A percentile compares a stretch with the other conserved stretches of the same genome.
These are phyloP conservation scores for Heterodera filipjevi DNA, from an alignment of 2,888 invertebrate genomes.

Conservation along the genomic window DNA sequence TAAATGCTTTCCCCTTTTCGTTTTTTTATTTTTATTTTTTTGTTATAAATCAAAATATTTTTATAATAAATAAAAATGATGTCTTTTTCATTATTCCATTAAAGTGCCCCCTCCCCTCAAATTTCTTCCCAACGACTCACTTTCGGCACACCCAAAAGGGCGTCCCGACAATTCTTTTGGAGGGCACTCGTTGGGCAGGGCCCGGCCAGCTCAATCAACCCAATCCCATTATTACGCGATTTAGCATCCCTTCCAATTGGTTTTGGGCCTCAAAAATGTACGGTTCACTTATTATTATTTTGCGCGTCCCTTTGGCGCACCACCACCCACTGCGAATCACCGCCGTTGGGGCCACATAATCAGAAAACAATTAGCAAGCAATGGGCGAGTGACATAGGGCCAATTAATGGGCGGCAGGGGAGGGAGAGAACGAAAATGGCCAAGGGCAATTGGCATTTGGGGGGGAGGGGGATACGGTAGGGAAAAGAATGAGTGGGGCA, in stretches of 20 bases:
- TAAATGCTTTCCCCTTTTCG: background rate
- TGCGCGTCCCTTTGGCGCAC: constrained; percentile 8
- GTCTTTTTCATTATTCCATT: background rate
- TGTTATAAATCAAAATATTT: too few species aligned
- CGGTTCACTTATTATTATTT: constrained; percentile 9
- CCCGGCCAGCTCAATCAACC: background rate
- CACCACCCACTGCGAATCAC: background rate
- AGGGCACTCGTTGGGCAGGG: background rate
- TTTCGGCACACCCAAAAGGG: background rate
- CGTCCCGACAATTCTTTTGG: constrained; percentile 6
- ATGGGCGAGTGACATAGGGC: background rate
- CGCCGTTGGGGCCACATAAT: constrained; percentile 1
- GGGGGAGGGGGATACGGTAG: background rate
- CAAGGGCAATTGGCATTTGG: constrained; percentile 5
- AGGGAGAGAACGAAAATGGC: background rate
- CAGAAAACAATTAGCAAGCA: background rate
- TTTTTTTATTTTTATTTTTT: background rate
- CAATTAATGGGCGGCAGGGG: background rate
- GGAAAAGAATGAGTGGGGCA: background rate
- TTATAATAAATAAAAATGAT: background rate
- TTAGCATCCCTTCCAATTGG: background rate
- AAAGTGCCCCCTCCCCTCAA: background rate
- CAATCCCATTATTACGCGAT: constrained; percentile 12
- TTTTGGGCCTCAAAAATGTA: background rate
- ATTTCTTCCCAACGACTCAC: background rate